phyloP scores from a whole-genome alignment of 2,797 vertebrate species.

The Sphenodon punctatus region DNA sequence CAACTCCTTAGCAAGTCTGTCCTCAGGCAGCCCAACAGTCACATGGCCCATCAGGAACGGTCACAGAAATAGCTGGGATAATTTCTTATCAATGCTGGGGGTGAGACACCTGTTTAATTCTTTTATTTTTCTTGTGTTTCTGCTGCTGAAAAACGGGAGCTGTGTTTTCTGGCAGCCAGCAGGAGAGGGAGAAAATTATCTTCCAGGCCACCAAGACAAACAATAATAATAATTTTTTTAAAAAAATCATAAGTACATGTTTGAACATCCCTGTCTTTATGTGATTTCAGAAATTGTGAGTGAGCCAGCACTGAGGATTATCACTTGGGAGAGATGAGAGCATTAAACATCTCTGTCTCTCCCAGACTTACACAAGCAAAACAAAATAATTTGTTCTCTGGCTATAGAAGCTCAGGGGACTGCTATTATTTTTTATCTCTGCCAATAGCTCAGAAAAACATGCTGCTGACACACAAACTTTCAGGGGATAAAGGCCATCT shows the following conservation, averaged over 20 bases:
- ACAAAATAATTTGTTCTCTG: neutral
- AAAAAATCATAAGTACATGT: slow-evolving; percentile 15
- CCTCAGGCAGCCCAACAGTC: neutral
- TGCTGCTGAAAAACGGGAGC: neutral
- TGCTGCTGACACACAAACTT: too few species aligned
- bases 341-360: neutral
- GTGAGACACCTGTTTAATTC: neutral
- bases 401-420: neutral
- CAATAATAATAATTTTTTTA: slow-evolving; percentile 6
- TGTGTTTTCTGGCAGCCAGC: neutral
- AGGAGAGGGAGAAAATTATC: neutral
- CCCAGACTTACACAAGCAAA: neutral
- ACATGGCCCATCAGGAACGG: neutral
- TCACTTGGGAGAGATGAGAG: neutral
- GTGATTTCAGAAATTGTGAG: neutral
- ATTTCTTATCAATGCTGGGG: neutral
- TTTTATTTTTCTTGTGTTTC: neutral
- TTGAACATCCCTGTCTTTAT: neutral
- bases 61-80: neutral
- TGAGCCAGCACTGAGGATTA: neutral
- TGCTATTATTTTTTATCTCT: neutral
- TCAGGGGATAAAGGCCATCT: too few species aligned
- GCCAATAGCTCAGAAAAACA: neutral
- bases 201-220: neutral
- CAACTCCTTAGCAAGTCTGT: neutral